phyloP scores from a whole-genome alignment of 2,113 vertebrate genomes.

The Puffinus mauretanicus region DNA sequence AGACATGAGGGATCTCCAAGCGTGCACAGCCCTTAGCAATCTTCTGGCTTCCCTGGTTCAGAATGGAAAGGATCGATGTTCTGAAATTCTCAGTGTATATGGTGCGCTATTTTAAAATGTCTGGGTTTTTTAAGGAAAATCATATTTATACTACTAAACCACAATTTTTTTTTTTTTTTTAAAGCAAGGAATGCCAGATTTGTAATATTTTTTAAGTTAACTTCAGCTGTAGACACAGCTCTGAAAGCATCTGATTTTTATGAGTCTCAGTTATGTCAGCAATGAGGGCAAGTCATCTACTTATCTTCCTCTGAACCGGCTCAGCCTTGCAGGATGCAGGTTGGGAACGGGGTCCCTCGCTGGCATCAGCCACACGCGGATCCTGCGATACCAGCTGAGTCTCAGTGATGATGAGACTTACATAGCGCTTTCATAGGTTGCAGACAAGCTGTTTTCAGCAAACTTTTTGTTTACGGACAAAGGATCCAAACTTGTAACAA shows the following conservation, averaged over 20 bases:
- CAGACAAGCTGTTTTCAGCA: background rate
- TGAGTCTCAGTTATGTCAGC: background rate
- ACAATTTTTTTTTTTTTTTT: background rate
- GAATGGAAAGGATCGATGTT: background rate
- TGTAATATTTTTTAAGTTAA: background rate
- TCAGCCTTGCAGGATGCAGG: background rate
- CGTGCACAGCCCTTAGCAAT: background rate
- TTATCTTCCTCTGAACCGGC: background rate
- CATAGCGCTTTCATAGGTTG: background rate
- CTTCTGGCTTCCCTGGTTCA: background rate
- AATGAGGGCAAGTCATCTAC: background rate
- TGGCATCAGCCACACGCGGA: background rate
- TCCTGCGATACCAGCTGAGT: background rate
- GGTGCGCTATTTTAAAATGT: background rate
- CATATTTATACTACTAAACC: background rate
- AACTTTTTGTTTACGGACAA: background rate
- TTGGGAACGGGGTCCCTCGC: background rate
- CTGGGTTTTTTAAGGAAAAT: background rate
- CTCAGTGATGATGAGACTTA: background rate
- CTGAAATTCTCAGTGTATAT: background rate
- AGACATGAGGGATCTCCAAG: background rate
- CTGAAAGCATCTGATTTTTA: background rate
- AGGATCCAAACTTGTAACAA: background rate
- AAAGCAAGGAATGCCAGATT: background rate
- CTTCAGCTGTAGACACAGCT: background rate